A percentile compares a stretch with the other conserved stretches of the same genome.
Conservation (phyloP, 1,140 invertebrate genomes). For the Steinernema feltiae region DNA sequence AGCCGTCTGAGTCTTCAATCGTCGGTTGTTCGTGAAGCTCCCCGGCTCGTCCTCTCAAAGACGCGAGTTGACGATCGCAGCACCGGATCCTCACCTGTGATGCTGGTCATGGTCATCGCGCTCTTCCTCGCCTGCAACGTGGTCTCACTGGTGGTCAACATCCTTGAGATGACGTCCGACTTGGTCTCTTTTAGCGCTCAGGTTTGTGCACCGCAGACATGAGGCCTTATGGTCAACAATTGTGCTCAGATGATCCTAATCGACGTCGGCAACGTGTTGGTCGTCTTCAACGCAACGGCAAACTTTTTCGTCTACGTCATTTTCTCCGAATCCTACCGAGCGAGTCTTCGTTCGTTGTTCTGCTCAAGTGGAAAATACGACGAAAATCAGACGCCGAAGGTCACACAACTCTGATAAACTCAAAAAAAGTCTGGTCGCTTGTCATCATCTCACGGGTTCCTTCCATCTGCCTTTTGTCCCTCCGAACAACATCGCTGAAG, state of each 20-base stretch:
- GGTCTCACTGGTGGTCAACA: conserved; percentile 10
- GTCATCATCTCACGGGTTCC: too few relatives aligned
- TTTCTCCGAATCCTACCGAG: conserved; percentile 12
- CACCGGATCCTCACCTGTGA: background rate
- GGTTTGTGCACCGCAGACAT: too few relatives aligned
- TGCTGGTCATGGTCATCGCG: conserved; percentile 10
- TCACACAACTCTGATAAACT: too few relatives aligned
- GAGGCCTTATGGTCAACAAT: too few relatives aligned
- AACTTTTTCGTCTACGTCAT: conserved; percentile 9
- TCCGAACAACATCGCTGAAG: too few relatives aligned
- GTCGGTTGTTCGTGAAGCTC: background rate
- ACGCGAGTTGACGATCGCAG: background rate
- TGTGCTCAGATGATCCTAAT: conserved; percentile 7
- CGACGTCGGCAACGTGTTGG: conserved; percentile 15
- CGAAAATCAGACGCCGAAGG: too few relatives aligned
- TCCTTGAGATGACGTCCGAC: background rate
- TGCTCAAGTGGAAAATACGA: too few relatives aligned
- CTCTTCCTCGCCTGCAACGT: conserved; percentile 13
- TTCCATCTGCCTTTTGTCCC: too few relatives aligned
- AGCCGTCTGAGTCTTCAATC: background rate
- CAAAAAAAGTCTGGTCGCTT: too few relatives aligned
- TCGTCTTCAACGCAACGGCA: conserved; percentile 14
- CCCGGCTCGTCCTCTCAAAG: background rate
- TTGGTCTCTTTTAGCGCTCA: conserved; percentile 9
- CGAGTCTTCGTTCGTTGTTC: background rate